These are phyloP conservation scores for Sebastes iracundus DNA, from an alignment of 2,797 vertebrate genomes.

Conservation along the genomic window DNA sequence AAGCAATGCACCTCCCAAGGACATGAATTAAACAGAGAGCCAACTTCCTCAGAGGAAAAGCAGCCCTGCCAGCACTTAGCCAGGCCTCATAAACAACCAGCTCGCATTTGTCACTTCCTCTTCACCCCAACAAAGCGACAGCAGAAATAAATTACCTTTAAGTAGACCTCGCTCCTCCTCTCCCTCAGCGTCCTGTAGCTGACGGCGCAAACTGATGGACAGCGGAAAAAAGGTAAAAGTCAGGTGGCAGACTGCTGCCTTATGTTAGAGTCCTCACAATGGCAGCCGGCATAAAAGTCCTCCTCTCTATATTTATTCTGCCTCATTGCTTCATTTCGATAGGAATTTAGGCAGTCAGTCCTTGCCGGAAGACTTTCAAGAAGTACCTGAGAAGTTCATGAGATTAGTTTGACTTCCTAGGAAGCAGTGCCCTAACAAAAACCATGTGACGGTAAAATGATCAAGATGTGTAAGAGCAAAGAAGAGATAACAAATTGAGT, in stretches of 20 bases:
- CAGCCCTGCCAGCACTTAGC: conserved; percentile 76
- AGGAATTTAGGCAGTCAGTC: neutral
- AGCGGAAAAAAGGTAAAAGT: neutral
- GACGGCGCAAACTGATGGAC: neutral
- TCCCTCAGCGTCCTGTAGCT: conserved; percentile 59
- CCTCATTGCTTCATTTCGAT: neutral
- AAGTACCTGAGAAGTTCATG: too few species aligned
- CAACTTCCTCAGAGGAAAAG: conserved; percentile 70
- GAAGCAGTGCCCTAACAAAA: neutral
- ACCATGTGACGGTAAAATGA: neutral
- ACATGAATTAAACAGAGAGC: conserved; percentile 81
- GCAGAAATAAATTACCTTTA: conserved; percentile 87
- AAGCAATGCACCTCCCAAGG: conserved; percentile 72
- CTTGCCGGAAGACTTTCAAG: neutral
- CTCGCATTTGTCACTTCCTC: conserved; percentile 82
- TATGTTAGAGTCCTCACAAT: neutral
- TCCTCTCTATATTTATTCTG: neutral
- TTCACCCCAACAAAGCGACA: conserved; percentile 84
- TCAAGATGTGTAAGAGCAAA: neutral
- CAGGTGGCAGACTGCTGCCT: neutral
- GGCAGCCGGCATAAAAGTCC: neutral
- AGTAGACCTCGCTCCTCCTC: conserved; percentile 71
- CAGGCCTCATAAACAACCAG: conserved; percentile 75
- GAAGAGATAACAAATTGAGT: neutral
- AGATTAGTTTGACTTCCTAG: neutral